phyloP scores from a whole-genome alignment of 2,888 invertebrate genomes.

The Himalopsyche kuldschensis region DNA sequence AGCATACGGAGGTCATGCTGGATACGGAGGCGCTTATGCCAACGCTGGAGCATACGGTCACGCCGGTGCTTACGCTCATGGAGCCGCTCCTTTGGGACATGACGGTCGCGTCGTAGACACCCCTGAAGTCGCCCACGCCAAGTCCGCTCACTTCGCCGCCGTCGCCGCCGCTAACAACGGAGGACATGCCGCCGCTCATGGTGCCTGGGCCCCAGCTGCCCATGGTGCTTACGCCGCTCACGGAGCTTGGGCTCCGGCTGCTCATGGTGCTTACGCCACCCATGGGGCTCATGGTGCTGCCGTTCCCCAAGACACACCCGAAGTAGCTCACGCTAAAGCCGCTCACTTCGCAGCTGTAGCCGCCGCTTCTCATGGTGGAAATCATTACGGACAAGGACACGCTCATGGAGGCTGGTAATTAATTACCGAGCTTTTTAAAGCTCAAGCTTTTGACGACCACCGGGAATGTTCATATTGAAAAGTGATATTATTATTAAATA shows the following conservation, averaged over 20 bases:
- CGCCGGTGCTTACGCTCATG: slow-evolving; percentile 50
- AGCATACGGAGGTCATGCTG: background rate
- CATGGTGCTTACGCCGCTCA: slow-evolving; percentile 13
- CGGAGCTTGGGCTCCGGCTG: slow-evolving; percentile 42
- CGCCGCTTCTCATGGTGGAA: slow-evolving; percentile 8
- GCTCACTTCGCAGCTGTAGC: slow-evolving; percentile 59
- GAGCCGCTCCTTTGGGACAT: slow-evolving; percentile 28
- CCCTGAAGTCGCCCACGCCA: slow-evolving; percentile 64
- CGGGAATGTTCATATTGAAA: background rate
- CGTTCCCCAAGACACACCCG: slow-evolving; percentile 63
- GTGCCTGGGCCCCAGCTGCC: slow-evolving; percentile 42
- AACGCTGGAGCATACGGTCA: background rate
- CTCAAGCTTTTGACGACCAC: background rate
- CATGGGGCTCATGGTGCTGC: slow-evolving; percentile 41
- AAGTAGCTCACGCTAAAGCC: slow-evolving; percentile 64
- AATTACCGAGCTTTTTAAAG: background rate
- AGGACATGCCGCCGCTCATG: background rate
- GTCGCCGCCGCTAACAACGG: slow-evolving; percentile 45
- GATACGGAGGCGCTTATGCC: slow-evolving; percentile 43
- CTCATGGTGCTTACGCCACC: slow-evolving; percentile 45
- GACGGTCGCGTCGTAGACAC: slow-evolving; percentile 57
- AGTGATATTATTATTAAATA: background rate
- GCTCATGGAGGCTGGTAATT: too few relatives aligned
- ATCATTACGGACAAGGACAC: background rate
- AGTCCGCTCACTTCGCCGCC: slow-evolving; percentile 62